These are phyloP conservation scores for Thripadectes ignobilis DNA, from an alignment of 2,797 vertebrate genomes.

Conservation along the genomic window DNA sequence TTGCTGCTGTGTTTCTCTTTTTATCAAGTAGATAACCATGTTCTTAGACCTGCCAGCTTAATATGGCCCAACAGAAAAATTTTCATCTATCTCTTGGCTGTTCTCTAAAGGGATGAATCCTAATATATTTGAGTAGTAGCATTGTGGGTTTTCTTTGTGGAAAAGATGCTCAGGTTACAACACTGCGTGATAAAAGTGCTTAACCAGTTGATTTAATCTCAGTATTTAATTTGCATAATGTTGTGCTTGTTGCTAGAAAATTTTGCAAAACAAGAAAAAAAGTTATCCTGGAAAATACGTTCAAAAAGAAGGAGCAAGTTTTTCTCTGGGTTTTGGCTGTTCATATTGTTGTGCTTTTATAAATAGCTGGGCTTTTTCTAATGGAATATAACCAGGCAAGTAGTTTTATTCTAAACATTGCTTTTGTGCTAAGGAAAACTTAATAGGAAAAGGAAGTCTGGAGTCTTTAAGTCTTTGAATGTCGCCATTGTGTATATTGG, in stretches of 20 bases:
- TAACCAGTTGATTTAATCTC: background rate
- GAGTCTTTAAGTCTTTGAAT: background rate
- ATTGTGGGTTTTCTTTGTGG: rapidly evolving
- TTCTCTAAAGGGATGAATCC: background rate
- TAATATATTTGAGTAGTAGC: background rate
- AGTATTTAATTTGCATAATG: background rate
- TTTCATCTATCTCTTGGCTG: rapidly evolving
- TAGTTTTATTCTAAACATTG: background rate
- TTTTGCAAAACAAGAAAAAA: background rate
- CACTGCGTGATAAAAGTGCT: background rate
- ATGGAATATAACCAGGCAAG: background rate
- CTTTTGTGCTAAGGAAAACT: background rate
- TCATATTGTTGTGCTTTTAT: background rate
- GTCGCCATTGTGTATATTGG: background rate
- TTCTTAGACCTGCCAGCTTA: background rate
- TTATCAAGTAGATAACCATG: rapidly evolving
- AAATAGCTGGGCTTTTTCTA: background rate
- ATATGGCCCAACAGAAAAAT: background rate
- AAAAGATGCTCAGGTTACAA: background rate
- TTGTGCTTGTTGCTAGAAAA: background rate
- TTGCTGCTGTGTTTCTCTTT: background rate
- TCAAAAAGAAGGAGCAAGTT: background rate
- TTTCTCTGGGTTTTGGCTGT: background rate
- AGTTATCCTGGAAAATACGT: background rate
- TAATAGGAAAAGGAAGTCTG: background rate